These are phyloP conservation scores for Xiphias gladius DNA, from an alignment of 2,113 vertebrate genomes.

Conservation along the genomic window DNA sequence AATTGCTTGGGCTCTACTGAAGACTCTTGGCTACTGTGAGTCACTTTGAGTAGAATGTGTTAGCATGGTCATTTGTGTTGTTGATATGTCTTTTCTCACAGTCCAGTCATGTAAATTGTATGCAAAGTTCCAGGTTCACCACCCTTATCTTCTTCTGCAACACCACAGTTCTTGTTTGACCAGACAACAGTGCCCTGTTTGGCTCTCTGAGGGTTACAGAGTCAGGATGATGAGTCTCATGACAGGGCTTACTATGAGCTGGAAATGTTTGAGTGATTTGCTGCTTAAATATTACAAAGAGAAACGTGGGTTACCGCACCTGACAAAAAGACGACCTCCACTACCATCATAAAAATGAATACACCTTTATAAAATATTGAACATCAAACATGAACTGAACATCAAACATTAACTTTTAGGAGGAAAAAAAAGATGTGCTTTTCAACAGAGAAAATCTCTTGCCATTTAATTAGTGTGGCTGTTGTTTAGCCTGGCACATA, in stretches of 20 bases:
- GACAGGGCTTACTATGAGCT: neutral
- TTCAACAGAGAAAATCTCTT: neutral
- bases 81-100: neutral
- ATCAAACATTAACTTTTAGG: neutral
- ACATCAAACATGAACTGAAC: neutral
- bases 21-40: neutral
- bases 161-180: neutral
- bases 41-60: neutral
- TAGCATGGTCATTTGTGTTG: neutral
- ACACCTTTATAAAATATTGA: neutral
- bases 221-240: neutral
- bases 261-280: neutral
- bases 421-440: neutral
- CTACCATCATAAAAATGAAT: neutral
- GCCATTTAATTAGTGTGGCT: neutral
- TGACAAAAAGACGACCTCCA: neutral
- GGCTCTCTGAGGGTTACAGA: neutral
- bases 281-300: neutral
- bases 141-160: constrained; percentile 1
- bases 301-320: too few species aligned
- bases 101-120: constrained; percentile 5
- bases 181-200: constrained; percentile 28
- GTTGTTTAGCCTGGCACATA: neutral
- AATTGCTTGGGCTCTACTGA: neutral
- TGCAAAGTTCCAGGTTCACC: neutral